Evolutionary conservation across 2,888 invertebrate species (phyloP).

Genomic region (Pachycephus smyrnensis): DNA sequence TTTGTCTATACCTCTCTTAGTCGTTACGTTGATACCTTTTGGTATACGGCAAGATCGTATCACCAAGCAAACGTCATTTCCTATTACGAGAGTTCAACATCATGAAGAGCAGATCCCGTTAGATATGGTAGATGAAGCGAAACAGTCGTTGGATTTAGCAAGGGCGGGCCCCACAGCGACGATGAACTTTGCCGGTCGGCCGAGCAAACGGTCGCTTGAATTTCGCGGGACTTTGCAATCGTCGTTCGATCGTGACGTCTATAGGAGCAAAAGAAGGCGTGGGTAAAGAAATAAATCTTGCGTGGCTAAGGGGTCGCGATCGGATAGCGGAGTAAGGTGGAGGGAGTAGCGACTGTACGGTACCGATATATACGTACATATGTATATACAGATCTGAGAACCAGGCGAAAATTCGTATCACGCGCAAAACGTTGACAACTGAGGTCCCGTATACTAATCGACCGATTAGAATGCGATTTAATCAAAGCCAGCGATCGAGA

Average conservation of each 20-base stretch:
- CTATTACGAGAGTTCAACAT: not conserved
- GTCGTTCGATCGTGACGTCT: not conserved
- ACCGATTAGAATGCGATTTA: slow-evolving; percentile 16
- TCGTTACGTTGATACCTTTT: not conserved
- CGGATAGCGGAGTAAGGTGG: slow-evolving; percentile 4
- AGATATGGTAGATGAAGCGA: not conserved
- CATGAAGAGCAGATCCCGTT: not conserved
- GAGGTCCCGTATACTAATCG: slow-evolving; percentile 20
- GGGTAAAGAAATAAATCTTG: slow-evolving; percentile 3
- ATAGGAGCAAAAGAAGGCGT: not conserved
- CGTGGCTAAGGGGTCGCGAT: not conserved
- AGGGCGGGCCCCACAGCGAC: not conserved
- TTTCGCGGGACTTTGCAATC: not conserved
- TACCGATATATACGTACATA: not conserved
- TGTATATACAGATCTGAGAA: slow-evolving; percentile 20
- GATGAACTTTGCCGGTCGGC: not conserved
- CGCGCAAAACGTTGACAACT: slow-evolving; percentile 17
- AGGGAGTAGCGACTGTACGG: not conserved
- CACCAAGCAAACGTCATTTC: not conserved
- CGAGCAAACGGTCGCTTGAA: not conserved
- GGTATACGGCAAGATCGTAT: not conserved
- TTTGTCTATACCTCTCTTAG: not conserved
- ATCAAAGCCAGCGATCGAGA: slow-evolving; percentile 7
- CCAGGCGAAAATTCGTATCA: slow-evolving; percentile 20
- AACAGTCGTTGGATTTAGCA: not conserved